These are phyloP conservation scores for Lasioglossum vierecki DNA, from an alignment of 2,888 invertebrate genomes.

Conservation along the genomic window DNA sequence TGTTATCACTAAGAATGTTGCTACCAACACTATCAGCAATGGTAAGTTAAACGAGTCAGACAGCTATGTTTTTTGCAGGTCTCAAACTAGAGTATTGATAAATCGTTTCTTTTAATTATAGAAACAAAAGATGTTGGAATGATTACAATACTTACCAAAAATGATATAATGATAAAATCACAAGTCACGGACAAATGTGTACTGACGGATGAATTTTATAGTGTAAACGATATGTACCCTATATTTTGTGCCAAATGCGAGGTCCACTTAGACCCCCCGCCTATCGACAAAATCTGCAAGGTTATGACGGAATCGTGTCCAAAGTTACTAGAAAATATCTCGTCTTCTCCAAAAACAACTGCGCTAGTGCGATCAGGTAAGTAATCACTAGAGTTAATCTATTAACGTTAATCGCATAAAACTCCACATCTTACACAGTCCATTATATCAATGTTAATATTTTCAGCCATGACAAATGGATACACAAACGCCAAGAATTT, in stretches of 20 bases:
- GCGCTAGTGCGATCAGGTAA: conserved; percentile 20
- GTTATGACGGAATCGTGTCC: conserved; percentile 70
- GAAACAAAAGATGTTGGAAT: conserved; percentile 41
- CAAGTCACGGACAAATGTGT: conserved; percentile 49
- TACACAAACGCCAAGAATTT: conserved; percentile 1
- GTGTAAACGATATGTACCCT: conserved; percentile 67
- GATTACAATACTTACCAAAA: conserved; percentile 35
- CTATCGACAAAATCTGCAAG: conserved; percentile 72
- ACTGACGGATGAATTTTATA: conserved; percentile 70
- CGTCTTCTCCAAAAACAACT: conserved; percentile 54
- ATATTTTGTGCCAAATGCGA: conserved; percentile 75
- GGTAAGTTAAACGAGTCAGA: background rate
- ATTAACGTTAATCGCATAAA: background rate
- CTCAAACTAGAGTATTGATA: background rate
- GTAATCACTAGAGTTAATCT: background rate
- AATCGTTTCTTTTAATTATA: background rate
- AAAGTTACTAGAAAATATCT: conserved; percentile 62
- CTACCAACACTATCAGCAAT: background rate
- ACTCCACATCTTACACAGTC: background rate
- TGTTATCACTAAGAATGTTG: background rate
- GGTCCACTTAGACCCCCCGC: conserved; percentile 55
- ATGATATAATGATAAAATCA: conserved; percentile 29
- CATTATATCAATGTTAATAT: background rate
- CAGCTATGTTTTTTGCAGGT: background rate
- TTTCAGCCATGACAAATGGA: conserved; percentile 25